Percentiles rank a stretch among this genome's conserved stretches.
Evolutionary conservation across 1,140 invertebrate genomes (phyloP).

Genomic region (Papilio polyxenes): DNA sequence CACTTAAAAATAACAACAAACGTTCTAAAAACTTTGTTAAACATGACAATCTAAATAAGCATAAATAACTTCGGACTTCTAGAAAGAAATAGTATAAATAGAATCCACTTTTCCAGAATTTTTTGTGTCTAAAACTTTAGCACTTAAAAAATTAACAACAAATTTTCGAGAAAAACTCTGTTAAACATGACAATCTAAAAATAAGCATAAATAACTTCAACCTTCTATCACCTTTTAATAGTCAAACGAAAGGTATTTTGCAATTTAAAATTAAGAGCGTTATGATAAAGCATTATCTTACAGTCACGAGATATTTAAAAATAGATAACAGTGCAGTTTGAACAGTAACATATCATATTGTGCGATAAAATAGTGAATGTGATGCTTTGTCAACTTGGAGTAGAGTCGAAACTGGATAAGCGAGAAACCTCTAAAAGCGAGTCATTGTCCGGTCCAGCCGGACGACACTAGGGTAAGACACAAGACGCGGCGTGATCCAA

Average conservation of each 20-base stretch:
- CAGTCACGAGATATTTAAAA: slow-evolving; percentile 19
- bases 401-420: no score
- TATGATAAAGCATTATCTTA: neutral
- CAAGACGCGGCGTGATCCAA: no score
- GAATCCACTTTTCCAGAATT: no score
- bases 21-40: no score
- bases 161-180: no score
- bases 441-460: no score
- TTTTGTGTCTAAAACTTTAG: no score
- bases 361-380: neutral
- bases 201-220: neutral
- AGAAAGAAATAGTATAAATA: neutral
- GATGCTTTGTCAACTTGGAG: neutral
- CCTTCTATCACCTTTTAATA: neutral
- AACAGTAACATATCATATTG: neutral
- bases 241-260: slow-evolving; percentile 6
- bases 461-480: no score
- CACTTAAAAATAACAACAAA: no score
- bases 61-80: neutral
- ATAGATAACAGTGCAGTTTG: slow-evolving; percentile 5
- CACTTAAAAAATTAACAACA: no score
- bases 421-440: no score
- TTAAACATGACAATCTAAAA: neutral
- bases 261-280: slow-evolving; percentile 17
- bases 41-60: slow-evolving; percentile 14